Base-by-base conservation (phyloP, 2,797 vertebrate species). In the Ceryle rudis region DNA sequence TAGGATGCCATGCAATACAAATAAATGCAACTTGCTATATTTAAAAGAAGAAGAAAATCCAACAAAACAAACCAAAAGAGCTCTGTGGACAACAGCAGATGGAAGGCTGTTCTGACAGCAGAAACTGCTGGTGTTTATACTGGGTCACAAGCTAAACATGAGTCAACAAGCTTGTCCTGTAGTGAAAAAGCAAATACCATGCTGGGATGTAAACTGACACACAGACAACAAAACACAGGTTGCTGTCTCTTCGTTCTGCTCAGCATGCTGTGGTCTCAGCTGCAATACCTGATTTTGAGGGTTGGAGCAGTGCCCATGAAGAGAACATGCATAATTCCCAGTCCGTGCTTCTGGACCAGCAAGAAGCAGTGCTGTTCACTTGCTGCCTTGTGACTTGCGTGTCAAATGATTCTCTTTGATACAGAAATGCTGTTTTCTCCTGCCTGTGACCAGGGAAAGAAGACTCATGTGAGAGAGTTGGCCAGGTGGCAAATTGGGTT, bases 71-170 rank as follows among this genome's bases (percentile, higher is more conserved):
- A 52, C 9, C 51, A 52, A 52, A 29, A 10, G 9, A 14, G 51
- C 71, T 58, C 54, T 28, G 23, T 19, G 71, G 80, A 3, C 64
- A 70, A 69, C 69, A 74, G 57, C 71, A 65, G 73, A 2, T 0
- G 2, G 35, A 57, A 0, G 6, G 64, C 89, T 86, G 70, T 33
- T 91, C 60, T 62, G 67, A 60, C 85, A 73, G 92, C 83, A 92
- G 83, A 51, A 77, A 33, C 90, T 81, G 86, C 77, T 81, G 86
- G 44, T 89, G 91, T 90, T 95, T 80, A 11, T 35, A 5, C 47
- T 17, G 92, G 94, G 86, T 90, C 89, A 93, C 83, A 83, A 66
- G 65, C 52, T 60, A 69, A 93, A 82, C 81, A 64, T 0, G 57
- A 91, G 67, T 82, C 94, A 89, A 79, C 74, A 80, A 73, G 47